A percentile compares a stretch with the other conserved stretches of the same genome.
These are phyloP conservation scores for Mystacides longicornis DNA, from an alignment of 2,888 invertebrate genomes.

Conservation along the genomic window DNA sequence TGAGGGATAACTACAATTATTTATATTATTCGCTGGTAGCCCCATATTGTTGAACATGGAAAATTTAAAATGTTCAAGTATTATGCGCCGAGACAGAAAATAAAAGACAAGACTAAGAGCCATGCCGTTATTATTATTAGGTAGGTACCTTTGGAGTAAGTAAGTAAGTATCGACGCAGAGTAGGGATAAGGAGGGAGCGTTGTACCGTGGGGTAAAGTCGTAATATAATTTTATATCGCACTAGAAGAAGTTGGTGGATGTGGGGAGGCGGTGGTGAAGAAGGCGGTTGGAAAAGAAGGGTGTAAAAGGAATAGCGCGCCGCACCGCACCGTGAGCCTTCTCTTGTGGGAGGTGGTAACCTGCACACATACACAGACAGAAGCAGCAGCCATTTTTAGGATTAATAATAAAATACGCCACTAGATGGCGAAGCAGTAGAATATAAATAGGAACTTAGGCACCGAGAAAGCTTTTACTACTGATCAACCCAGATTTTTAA, in stretches of 20 bases:
- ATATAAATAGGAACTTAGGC: constrained; percentile 26
- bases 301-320: neutral
- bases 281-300: neutral
- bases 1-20: too few relatives aligned
- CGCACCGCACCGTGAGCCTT: neutral
- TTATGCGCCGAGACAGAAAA: too few relatives aligned
- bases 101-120: too few relatives aligned
- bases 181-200: neutral
- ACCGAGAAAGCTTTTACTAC: neutral
- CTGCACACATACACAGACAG: neutral
- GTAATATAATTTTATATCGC: constrained; percentile 1
- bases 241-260: neutral
- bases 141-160: neutral
- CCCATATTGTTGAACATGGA: too few relatives aligned
- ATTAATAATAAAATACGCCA: constrained; percentile 27
- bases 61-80: too few relatives aligned
- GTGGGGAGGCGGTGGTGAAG: neutral
- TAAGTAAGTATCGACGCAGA: neutral
- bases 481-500: neutral
- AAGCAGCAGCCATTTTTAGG: constrained; percentile 24
- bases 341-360: too few relatives aligned
- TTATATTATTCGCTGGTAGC: too few relatives aligned
- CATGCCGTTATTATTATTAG: neutral
- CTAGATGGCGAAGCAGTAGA: constrained; percentile 23
- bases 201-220: neutral